Conservation (phyloP, 2,113 vertebrate species). For the Nettapus auritus region DNA sequence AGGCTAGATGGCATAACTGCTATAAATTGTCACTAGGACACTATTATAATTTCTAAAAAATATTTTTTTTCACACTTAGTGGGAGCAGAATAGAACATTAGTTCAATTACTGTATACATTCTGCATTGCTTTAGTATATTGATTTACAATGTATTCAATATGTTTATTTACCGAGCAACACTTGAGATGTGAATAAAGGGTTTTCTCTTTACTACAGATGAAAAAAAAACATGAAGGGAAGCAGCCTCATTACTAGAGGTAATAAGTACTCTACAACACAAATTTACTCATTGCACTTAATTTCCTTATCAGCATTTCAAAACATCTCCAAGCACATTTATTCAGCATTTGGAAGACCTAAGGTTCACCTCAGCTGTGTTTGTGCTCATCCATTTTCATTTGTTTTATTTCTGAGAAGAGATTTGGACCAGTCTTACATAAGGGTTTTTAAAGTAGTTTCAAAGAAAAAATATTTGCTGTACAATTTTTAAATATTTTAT, state of each 20-base stretch:
- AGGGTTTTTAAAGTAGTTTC: neutral
- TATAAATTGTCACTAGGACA: neutral
- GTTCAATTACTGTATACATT: neutral
- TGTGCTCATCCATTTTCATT: neutral
- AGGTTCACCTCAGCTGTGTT: neutral
- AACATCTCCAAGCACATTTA: neutral
- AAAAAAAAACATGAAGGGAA: neutral
- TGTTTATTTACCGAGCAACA: neutral
- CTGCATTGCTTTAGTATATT: neutral
- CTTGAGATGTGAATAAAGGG: neutral
- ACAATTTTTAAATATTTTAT: neutral
- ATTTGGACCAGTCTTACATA: neutral
- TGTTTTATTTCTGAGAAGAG: neutral
- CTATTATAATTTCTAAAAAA: too few relatives aligned
- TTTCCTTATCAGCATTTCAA: neutral
- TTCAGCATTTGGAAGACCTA: neutral
- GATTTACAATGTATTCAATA: neutral
- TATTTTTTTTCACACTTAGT: neutral
- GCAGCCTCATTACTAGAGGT: neutral
- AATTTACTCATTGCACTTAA: neutral
- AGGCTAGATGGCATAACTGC: neutral
- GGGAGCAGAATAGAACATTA: neutral
- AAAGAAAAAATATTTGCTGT: neutral
- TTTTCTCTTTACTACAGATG: neutral
- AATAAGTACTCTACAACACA: neutral